Base-by-base conservation (phyloP, 2,113 vertebrate species). In the Otolemur garnettii region DNA sequence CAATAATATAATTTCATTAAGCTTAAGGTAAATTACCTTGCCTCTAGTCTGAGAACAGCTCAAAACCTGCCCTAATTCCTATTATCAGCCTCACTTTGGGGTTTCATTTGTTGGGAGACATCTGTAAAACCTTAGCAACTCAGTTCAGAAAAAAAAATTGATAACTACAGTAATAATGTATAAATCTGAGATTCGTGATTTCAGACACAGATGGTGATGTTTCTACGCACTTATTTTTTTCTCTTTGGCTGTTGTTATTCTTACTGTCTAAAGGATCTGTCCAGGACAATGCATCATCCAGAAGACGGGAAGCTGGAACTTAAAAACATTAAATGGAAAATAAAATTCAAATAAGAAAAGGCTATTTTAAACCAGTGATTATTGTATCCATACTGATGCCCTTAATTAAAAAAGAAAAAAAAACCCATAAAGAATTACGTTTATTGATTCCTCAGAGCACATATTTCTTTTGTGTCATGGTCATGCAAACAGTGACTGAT, bases 1-100 rank as follows among this genome's bases (percentile, higher is more conserved):
- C 85, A 77, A 82, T 89, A 89, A 86, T 62, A 33, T 62, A 89
- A 82, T 85, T 94, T 95, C 87, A 96, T 96, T 96, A 91, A 86
- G 35, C 18, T 88, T 71, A 28, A 83, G 80, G 35, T 82, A 85
- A 95, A 96, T 91, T 66, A 80, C 53, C 64, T 96, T 66, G 72
- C n/a, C 10, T 83, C 28, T 35, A 87, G 62, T 66, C 38, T 14
- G 22, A 85, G 82, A 72, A 78, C 53, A 88, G 22, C 55, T 85
- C 74, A 88, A 62, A 94, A 21, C 66, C 28, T 71, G 22, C 66
- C 0, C 0, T 77, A 71, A 74, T 91, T 88, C 59, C 62, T 59
- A 9, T 71, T 62, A 82, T 96, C 91, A 91, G 82, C 69, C 87
- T 90, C 42, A 38, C 71, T 88, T 72, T 24, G 35, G 82, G 50